Conservation (phyloP, 2,797 vertebrate species). For the Enteromius radiatus region DNA sequence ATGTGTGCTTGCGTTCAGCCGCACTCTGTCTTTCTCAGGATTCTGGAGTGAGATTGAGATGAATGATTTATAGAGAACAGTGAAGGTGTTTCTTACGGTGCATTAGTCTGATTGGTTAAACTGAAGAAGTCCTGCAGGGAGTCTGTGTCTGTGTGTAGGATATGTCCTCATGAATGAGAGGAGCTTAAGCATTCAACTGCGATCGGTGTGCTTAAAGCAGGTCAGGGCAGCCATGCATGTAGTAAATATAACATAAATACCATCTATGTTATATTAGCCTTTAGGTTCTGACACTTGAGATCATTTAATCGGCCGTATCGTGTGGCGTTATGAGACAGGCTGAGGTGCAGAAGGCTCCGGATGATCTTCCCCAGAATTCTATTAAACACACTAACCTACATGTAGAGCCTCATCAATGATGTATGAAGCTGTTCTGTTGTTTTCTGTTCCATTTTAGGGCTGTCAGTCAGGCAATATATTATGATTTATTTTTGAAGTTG, state of each 20-base stretch:
- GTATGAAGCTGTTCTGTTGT: background rate
- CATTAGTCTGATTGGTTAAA: conserved; percentile 53
- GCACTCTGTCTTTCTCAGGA: conserved; percentile 26
- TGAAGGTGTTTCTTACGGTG: conserved; percentile 67
- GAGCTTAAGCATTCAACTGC: background rate
- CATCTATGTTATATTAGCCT: conserved; percentile 3
- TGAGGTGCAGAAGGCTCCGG: background rate
- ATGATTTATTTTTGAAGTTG: background rate
- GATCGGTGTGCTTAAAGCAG: background rate
- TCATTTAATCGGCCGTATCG: background rate
- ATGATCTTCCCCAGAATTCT: background rate
- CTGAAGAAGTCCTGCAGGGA: conserved; percentile 8
- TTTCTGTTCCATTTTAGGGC: background rate
- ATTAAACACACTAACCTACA: conserved; percentile 15
- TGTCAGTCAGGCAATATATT: background rate
- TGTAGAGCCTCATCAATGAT: conserved; percentile 16
- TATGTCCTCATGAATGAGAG: background rate
- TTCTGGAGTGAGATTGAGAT: conserved; percentile 57
- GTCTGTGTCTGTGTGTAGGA: background rate
- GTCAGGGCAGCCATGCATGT: background rate
- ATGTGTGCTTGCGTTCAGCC: background rate
- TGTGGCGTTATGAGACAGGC: background rate
- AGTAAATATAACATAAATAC: background rate
- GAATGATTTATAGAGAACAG: conserved; percentile 72
- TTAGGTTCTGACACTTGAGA: background rate